Conservation (phyloP, 37 sponge, comb jelly and placozoan species). For the Petrosia ficiformis region DNA sequence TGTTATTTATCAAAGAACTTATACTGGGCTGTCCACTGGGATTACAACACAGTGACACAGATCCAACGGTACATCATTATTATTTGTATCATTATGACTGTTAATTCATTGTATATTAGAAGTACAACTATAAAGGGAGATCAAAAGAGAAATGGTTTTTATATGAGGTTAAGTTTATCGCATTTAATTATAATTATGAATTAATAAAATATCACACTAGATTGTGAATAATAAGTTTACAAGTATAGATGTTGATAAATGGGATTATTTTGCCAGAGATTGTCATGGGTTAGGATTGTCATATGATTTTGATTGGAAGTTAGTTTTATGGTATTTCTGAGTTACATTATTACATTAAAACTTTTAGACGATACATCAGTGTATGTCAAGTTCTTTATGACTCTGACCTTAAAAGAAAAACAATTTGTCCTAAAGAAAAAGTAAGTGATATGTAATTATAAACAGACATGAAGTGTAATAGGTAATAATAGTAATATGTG, state of each 20-base stretch:
- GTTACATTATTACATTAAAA: no score
- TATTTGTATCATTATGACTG: background rate
- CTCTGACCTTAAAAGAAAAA: slow-evolving; percentile 37
- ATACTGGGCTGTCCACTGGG: slow-evolving; percentile 55
- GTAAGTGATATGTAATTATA: slow-evolving; percentile 26
- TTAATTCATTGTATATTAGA: background rate
- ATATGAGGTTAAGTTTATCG: slow-evolving; percentile 88
- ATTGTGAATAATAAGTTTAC: slow-evolving; percentile 92
- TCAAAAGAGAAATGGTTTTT: slow-evolving; percentile 81
- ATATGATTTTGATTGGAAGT: slow-evolving; percentile 82
- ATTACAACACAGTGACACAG: background rate
- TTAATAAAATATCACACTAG: slow-evolving; percentile 23
- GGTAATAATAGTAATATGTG: no score
- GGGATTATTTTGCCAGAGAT: slow-evolving; percentile 97
- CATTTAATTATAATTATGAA: background rate
- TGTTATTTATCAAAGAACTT: slow-evolving; percentile 90
- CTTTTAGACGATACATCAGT: slow-evolving; percentile 56
- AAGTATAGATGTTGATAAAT: slow-evolving; percentile 98
- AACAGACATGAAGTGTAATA: no score
- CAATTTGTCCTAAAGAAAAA: slow-evolving; percentile 85
- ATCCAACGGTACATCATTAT: background rate
- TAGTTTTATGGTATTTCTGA: slow-evolving; percentile 6
- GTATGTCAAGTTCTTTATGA: slow-evolving; percentile 75
- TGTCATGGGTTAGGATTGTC: slow-evolving; percentile 84
- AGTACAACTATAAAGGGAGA: slow-evolving; percentile 81